Conservation (phyloP, 2,113 vertebrate species). For the Scytalopus superciliaris region DNA sequence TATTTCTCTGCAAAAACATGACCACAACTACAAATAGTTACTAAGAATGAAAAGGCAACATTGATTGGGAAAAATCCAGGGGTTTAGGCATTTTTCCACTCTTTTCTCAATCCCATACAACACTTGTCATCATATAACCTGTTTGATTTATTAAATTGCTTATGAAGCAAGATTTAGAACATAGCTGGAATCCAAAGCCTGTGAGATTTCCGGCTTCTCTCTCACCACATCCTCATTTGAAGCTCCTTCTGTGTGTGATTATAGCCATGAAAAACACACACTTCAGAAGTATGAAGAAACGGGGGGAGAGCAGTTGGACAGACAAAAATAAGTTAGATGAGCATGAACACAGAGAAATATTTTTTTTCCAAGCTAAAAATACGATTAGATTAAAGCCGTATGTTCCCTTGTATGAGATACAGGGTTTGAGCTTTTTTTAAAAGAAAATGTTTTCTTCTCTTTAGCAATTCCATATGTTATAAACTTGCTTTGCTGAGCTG, state of each 20-base stretch:
- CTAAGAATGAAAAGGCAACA: not conserved
- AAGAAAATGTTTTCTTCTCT: no score
- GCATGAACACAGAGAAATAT: not conserved
- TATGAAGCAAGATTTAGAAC: constrained; percentile 18
- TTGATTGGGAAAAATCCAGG: not conserved
- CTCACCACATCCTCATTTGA: constrained; percentile 46
- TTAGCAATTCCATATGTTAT: not conserved
- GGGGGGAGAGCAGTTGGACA: not conserved
- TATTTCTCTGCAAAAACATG: not conserved
- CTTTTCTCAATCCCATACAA: not conserved
- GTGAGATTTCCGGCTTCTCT: constrained; percentile 8
- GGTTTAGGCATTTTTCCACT: not conserved
- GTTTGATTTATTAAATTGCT: constrained; percentile 16
- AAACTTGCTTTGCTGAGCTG: not conserved
- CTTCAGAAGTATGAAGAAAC: not conserved
- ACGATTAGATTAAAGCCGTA: not conserved
- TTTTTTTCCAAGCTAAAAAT: not conserved
- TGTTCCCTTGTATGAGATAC: not conserved
- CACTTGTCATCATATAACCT: not conserved
- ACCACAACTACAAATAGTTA: not conserved
- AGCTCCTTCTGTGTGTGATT: constrained; percentile 26
- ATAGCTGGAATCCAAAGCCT: not conserved
- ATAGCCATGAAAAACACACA: not conserved
- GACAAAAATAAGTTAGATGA: constrained; percentile 12
- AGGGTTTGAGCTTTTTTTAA: not conserved